Evolutionary conservation across 1,140 invertebrate genomes (phyloP).

Genomic region (Zophobas morio): DNA sequence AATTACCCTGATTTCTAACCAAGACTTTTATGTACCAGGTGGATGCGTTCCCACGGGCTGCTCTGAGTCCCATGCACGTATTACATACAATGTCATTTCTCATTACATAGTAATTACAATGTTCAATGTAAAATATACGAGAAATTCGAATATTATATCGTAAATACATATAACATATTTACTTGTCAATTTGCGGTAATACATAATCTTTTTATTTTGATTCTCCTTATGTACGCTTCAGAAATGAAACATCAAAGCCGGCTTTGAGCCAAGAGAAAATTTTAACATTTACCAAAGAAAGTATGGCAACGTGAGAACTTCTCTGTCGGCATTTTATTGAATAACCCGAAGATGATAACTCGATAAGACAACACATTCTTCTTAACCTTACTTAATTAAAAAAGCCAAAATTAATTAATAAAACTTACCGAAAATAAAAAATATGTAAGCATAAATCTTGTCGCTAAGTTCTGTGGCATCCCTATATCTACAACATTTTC

Average conservation of each 20-base stretch:
- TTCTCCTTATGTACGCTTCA: neutral
- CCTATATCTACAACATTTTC: conserved; percentile 79
- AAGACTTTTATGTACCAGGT: no score
- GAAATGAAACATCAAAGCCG: neutral
- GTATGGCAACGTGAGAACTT: neutral
- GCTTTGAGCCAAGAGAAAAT: conserved; percentile 23
- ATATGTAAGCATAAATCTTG: conserved; percentile 83
- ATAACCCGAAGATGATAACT: neutral
- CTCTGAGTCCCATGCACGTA: no score
- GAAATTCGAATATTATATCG: no score
- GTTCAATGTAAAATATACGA: no score
- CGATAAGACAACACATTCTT: neutral
- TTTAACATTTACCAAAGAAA: conserved; percentile 1
- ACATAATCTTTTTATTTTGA: neutral
- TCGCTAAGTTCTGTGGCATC: conserved; percentile 76
- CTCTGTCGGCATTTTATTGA: conserved; percentile 1
- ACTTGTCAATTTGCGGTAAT: no score
- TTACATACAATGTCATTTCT: no score
- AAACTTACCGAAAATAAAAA: conserved; percentile 81
- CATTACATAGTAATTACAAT: no score
- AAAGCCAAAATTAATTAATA: conserved; percentile 13
- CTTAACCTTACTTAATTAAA: neutral
- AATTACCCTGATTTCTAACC: no score
- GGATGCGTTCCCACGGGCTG: no score
- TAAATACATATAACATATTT: no score